A percentile compares a stretch with the other conserved stretches of the same genome.
These are phyloP conservation scores for Buphagus erythrorhynchus DNA, from an alignment of 2,797 vertebrate species.

Conservation along the genomic window DNA sequence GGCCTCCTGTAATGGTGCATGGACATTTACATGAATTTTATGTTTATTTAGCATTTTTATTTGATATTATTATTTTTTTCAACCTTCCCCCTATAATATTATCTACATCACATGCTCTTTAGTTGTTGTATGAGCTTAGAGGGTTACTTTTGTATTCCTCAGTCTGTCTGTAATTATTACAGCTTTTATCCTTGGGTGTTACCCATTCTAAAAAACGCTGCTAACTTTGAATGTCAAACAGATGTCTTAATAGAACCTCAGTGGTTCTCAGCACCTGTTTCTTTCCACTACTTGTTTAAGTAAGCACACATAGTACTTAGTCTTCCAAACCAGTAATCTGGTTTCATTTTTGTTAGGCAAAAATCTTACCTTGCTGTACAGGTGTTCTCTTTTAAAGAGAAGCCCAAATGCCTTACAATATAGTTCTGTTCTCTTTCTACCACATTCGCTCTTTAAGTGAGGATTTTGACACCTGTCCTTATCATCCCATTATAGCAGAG, in stretches of 20 bases:
- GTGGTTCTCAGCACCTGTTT: background rate
- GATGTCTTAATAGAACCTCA: background rate
- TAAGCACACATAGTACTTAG: background rate
- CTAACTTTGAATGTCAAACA: background rate
- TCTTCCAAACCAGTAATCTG: background rate
- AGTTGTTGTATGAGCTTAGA: background rate
- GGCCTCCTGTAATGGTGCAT: background rate
- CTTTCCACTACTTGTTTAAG: background rate
- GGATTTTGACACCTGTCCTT: background rate
- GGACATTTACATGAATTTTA: background rate
- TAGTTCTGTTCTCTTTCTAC: background rate
- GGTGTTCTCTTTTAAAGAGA: background rate
- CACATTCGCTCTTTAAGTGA: background rate
- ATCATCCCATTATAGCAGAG: background rate
- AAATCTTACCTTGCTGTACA: background rate
- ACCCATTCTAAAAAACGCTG: background rate
- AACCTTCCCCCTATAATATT: background rate
- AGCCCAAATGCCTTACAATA: background rate
- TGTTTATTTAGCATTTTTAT: conserved; percentile 3
- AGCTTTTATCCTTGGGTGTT: background rate
- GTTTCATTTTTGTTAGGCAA: background rate
- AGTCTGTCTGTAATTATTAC: background rate
- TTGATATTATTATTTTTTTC: background rate
- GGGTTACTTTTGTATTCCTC: background rate
- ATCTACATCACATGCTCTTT: background rate